These are phyloP conservation scores for Porites rus DNA, from an alignment of 92 coral and sea anemone species.

Conservation along the genomic window DNA sequence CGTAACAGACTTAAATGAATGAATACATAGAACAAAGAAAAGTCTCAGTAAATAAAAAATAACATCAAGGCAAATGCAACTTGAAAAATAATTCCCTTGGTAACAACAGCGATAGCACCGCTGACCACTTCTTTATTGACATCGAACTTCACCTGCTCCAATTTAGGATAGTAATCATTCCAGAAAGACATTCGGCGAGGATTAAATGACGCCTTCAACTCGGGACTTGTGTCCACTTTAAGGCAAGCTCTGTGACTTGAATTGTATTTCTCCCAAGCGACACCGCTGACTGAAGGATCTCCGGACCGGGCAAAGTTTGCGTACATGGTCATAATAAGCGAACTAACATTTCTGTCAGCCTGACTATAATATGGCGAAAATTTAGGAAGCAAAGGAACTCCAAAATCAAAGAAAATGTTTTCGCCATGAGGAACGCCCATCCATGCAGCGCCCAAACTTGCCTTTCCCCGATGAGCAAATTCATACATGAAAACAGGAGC, in stretches of 20 bases:
- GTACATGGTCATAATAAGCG: slow-evolving; percentile 21
- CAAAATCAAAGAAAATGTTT: slow-evolving; percentile 1
- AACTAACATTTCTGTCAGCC: slow-evolving; percentile 54
- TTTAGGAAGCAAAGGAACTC: neutral
- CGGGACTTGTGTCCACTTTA: slow-evolving; percentile 55
- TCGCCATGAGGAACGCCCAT: slow-evolving; percentile 25
- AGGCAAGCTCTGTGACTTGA: slow-evolving; percentile 41
- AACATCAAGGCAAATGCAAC: neutral
- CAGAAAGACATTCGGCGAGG: slow-evolving; percentile 58
- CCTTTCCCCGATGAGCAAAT: slow-evolving; percentile 43
- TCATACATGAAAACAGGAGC: slow-evolving; percentile 64
- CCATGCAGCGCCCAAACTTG: slow-evolving; percentile 1
- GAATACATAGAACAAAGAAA: neutral
- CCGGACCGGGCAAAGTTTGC: slow-evolving; percentile 58
- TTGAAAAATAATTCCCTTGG: neutral
- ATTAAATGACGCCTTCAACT: slow-evolving; percentile 34
- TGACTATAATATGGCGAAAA: neutral
- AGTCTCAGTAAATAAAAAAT: neutral
- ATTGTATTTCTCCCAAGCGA: slow-evolving; percentile 63
- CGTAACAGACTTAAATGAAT: no score
- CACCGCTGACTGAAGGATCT: slow-evolving; percentile 42
- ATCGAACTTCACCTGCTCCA: slow-evolving; percentile 35
- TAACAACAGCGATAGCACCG: neutral
- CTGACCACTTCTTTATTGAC: neutral
- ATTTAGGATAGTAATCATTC: slow-evolving; percentile 75